Conservation (phyloP, 1,140 invertebrate genomes). For the Drosophila yakuba region DNA sequence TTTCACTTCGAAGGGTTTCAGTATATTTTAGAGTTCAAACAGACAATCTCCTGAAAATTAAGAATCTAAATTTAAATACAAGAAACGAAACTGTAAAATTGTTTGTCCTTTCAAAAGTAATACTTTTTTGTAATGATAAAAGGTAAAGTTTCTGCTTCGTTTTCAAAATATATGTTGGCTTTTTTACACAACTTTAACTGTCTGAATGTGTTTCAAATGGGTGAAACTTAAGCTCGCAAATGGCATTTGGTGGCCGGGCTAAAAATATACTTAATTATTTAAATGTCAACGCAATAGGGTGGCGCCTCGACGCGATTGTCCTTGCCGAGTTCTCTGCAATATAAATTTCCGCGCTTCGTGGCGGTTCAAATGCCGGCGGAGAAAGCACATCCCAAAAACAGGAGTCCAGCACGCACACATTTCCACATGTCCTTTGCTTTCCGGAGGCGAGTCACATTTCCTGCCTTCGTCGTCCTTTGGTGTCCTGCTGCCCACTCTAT, state of each 20-base stretch:
- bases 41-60: no score
- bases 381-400: slow-evolving; percentile 7
- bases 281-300: slow-evolving; percentile 51
- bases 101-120: slow-evolving; percentile 15
- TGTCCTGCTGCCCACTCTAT: slow-evolving; percentile 7
- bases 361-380: slow-evolving; percentile 30
- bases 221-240: slow-evolving; percentile 14
- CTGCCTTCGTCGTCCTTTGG: slow-evolving; percentile 49
- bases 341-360: slow-evolving; percentile 79
- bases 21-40: no score
- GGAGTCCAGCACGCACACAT: slow-evolving; percentile 70
- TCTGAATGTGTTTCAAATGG: neutral
- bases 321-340: slow-evolving; percentile 47
- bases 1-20: no score
- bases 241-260: slow-evolving; percentile 55
- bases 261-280: slow-evolving; percentile 78
- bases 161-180: neutral
- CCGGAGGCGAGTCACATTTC: slow-evolving; percentile 59
- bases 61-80: slow-evolving; percentile 7
- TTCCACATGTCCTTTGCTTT: slow-evolving; percentile 66
- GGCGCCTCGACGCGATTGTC: slow-evolving; percentile 35
- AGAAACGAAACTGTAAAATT: slow-evolving; percentile 52
- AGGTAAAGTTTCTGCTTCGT: no score
- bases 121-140: neutral
- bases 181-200: neutral